These are phyloP conservation scores for Chironomus tentans DNA, from an alignment of 2,888 invertebrate genomes.

Conservation along the genomic window DNA sequence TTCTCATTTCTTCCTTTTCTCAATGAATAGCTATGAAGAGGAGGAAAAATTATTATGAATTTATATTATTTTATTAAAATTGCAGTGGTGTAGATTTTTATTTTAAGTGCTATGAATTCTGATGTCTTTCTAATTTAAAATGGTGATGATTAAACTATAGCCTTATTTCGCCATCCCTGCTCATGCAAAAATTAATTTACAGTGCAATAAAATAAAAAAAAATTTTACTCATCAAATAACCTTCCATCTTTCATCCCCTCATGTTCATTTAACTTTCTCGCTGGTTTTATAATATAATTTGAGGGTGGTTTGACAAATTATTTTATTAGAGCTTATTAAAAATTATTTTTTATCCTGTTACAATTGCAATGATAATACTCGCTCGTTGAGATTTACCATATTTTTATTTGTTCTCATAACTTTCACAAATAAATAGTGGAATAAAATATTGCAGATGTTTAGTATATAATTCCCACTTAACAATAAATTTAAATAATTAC, in stretches of 20 bases:
- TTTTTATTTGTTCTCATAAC: too few species aligned
- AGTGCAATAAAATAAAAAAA: too few species aligned
- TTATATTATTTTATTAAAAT: neutral
- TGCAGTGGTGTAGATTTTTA: too few species aligned
- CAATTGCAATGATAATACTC: neutral
- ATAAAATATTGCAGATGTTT: slow-evolving; percentile 17
- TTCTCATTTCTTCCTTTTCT: neutral
- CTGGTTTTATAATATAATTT: slow-evolving; percentile 3
- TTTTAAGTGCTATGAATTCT: too few species aligned
- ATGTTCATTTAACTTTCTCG: neutral
- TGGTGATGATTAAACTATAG: too few species aligned
- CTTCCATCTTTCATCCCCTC: too few species aligned
- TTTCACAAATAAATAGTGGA: neutral
- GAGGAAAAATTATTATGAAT: neutral
- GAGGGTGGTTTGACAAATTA: slow-evolving; percentile 27
- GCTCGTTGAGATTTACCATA: neutral
- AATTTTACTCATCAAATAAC: too few species aligned
- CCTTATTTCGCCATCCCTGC: too few species aligned
- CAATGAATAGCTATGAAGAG: slow-evolving; percentile 9
- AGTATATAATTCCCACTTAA: slow-evolving; percentile 1
- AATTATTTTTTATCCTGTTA: neutral
- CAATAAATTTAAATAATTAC: slow-evolving; percentile 21
- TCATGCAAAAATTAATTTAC: too few species aligned
- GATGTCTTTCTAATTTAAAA: too few species aligned
- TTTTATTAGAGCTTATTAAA: slow-evolving; percentile 22